Conservation (phyloP, 64 coral and sea anemone genomes). For the Acropora tenuis region DNA sequence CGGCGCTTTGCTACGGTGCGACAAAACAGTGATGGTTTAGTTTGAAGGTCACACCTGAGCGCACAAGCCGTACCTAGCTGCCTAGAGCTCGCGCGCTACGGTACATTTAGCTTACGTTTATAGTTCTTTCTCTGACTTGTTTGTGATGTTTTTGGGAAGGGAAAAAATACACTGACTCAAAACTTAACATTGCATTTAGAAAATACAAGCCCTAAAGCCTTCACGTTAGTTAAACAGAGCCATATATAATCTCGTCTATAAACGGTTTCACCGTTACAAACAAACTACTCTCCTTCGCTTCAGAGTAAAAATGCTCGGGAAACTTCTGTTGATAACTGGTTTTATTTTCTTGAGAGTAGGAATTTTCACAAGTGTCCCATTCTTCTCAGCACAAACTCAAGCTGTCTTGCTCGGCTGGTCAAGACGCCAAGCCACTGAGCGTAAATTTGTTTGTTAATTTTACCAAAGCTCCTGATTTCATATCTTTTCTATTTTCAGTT, state of each 20-base stretch:
- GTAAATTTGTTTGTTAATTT: slow-evolving; percentile 16
- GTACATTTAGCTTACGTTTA: background rate
- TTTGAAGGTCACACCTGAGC: background rate
- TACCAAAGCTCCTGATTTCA: background rate
- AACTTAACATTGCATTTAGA: slow-evolving; percentile 11
- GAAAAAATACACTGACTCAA: background rate
- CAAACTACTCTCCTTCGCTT: slow-evolving; percentile 4
- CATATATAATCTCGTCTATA: slow-evolving; percentile 46
- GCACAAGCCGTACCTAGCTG: background rate
- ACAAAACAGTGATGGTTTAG: background rate
- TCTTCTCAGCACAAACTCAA: slow-evolving; percentile 19
- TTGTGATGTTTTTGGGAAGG: slow-evolving; percentile 28
- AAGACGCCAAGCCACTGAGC: slow-evolving; percentile 13
- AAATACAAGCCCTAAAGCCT: slow-evolving; percentile 31
- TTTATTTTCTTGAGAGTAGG: slow-evolving; percentile 4
- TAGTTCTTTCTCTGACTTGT: slow-evolving; percentile 9
- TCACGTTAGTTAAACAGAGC: slow-evolving; percentile 22
- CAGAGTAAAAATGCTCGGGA: slow-evolving; percentile 26
- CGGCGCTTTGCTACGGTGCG: background rate
- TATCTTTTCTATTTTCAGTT: slow-evolving; percentile 11
- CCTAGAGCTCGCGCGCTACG: background rate
- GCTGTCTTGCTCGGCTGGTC: slow-evolving; percentile 22
- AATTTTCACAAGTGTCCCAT: background rate
- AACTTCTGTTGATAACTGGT: slow-evolving; percentile 25
- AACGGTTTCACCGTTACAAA: slow-evolving; percentile 1